Base-by-base conservation (phyloP, 1,140 invertebrate genomes). In the Pseudomyrmex gracilis region DNA sequence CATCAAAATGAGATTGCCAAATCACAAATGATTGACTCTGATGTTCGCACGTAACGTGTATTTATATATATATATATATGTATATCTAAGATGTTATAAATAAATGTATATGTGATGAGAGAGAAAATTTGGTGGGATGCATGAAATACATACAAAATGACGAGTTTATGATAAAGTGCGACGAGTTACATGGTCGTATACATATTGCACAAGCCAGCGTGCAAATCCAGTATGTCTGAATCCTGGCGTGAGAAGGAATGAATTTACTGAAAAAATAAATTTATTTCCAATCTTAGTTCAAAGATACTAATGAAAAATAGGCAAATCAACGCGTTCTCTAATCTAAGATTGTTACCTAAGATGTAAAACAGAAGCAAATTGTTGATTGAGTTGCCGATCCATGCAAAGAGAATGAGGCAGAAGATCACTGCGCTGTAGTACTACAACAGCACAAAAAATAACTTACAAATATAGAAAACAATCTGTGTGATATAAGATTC, bases 351-450 rank as follows among this genome's bases (percentile, higher is more conserved):
- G 12, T 95, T 94, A 96, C 96, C 94, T 53, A 96, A 91, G 47
- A 98, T 90, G 91, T 98, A 98, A 61, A 97, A 95, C 13, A 98
- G 93, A 80, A 98, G 95, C 53, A 98, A 93, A 93, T 98, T 98
- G 92, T 98, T 97, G 61, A 98, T 94, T 4, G 96, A 94, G 80
- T 96, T 96, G 49, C 98, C 97, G 91, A 98, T 94, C 97, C 97
- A 98, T 47, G 97, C 96, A 74, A 97, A 91, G n/a, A 95, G 86
- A 58, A 96, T 88, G 58, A 98, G 93, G 60, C 94, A 94, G 53
- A 95, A 88, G 85, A 97, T 96, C 7, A 97, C 95, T 60, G 96
- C 94, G 61, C 96, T 93, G 88, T 97, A 97, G 92, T 97, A 98
- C 97, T 98, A 95, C 57, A 92, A 96, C 94, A 86, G 88, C n/a